A percentile compares a stretch with the other conserved stretches of the same genome.
Conservation (phyloP, 1,140 invertebrate genomes). For the Euura saliciscinereae region DNA sequence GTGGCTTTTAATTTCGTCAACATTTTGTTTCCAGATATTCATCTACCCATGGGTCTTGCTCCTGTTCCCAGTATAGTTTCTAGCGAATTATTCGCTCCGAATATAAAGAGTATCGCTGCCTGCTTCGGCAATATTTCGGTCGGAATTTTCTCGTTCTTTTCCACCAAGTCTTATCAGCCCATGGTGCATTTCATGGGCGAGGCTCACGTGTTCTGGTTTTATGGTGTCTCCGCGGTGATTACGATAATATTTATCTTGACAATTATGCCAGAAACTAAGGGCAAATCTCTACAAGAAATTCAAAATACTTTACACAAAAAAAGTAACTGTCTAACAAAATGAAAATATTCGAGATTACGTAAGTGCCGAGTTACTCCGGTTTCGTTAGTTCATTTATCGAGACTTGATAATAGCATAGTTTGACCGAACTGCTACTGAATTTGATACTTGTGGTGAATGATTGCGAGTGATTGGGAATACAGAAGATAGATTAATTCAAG, state of each 20-base stretch:
- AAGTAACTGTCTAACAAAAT: neutral
- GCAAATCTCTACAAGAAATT: slow-evolving; percentile 67
- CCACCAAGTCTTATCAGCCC: slow-evolving; percentile 76
- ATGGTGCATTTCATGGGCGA: slow-evolving; percentile 66
- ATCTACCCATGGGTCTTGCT: neutral
- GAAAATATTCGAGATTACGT: neutral
- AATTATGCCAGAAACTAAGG: slow-evolving; percentile 82
- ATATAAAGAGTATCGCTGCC: slow-evolving; percentile 15
- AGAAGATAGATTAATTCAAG: neutral
- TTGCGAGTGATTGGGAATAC: too few relatives aligned
- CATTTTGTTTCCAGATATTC: neutral
- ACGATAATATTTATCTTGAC: slow-evolving; percentile 69
- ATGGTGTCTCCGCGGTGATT: slow-evolving; percentile 69
- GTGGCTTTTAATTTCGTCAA: slow-evolving; percentile 18
- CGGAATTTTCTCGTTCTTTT: slow-evolving; percentile 44
- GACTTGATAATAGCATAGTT: neutral
- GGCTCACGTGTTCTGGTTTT: slow-evolving; percentile 77
- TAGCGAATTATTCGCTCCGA: slow-evolving; percentile 35
- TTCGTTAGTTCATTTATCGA: neutral
- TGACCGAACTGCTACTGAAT: neutral
- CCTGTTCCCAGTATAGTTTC: slow-evolving; percentile 19
- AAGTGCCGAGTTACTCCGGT: too few relatives aligned
- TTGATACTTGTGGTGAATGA: too few relatives aligned
- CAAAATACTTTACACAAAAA: slow-evolving; percentile 13
- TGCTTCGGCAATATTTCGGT: slow-evolving; percentile 4